Evolutionary conservation across 2,888 invertebrate species (phyloP).

Genomic region (Scaptomyza polygonia): DNA sequence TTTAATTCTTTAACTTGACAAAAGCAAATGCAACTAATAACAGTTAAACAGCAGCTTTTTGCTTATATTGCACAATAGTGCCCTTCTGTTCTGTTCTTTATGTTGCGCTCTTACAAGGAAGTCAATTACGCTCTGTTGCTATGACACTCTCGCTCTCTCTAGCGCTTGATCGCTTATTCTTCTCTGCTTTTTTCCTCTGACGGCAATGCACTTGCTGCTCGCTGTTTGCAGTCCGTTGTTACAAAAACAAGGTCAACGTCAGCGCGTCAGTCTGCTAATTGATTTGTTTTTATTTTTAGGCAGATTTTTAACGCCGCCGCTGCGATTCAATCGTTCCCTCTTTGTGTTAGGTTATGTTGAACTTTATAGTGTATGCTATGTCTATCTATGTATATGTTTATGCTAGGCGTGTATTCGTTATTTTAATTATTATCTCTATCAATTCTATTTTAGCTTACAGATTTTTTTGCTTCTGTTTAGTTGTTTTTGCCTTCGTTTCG

Average conservation of each 20-base stretch:
- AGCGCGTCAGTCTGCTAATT: conserved; percentile 43
- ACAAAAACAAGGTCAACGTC: conserved; percentile 62
- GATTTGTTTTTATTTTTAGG: conserved; percentile 30
- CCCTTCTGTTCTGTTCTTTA: background rate
- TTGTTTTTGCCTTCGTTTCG: conserved; percentile 14
- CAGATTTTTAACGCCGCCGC: conserved; percentile 29
- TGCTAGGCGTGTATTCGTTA: conserved; percentile 27
- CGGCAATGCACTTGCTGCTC: conserved; percentile 56
- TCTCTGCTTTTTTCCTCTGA: conserved; percentile 9
- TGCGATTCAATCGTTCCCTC: conserved; percentile 19
- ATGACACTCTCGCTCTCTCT: conserved; percentile 33
- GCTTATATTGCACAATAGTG: conserved; percentile 50
- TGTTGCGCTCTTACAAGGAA: conserved; percentile 45
- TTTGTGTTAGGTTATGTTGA: conserved; percentile 63
- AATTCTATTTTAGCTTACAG: conserved; percentile 43
- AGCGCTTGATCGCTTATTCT: background rate
- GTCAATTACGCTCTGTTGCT: conserved; percentile 47
- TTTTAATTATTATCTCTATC: conserved; percentile 49
- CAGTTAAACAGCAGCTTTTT: conserved; percentile 28
- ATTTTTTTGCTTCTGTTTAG: conserved; percentile 9
- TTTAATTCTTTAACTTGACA: conserved; percentile 29
- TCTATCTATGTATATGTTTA: conserved; percentile 24
- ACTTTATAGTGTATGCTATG: conserved; percentile 17
- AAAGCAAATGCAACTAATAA: conserved; percentile 2
- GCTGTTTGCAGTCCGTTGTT: conserved; percentile 37